Evolutionary conservation across 2,888 invertebrate genomes (phyloP).

Genomic region (Heliothis peltigera): DNA sequence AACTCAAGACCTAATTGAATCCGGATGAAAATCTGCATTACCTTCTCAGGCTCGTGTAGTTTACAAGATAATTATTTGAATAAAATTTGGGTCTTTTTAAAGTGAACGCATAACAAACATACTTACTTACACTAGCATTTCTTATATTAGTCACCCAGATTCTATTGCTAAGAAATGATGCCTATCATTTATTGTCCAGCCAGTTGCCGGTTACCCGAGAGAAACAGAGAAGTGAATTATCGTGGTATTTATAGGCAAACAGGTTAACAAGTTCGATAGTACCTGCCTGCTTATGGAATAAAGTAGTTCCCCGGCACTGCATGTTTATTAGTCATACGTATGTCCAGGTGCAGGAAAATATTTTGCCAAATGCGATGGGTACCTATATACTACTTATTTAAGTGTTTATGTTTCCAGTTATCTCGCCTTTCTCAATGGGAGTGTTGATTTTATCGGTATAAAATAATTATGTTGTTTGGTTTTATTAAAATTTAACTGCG

Average conservation of each 20-base stretch:
- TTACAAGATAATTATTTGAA: too few relatives aligned
- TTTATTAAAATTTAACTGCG: too few relatives aligned
- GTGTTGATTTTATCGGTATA: too few relatives aligned
- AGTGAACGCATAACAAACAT: too few relatives aligned
- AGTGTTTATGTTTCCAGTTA: too few relatives aligned
- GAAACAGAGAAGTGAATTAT: conserved; percentile 37
- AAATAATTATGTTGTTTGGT: too few relatives aligned
- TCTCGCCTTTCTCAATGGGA: too few relatives aligned
- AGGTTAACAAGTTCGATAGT: conserved; percentile 42
- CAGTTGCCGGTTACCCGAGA: conserved; percentile 14
- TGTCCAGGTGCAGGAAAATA: conserved; percentile 30
- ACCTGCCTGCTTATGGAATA: conserved; percentile 9
- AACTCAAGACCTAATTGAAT: too few relatives aligned
- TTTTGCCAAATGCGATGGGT: conserved; percentile 28
- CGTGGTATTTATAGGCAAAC: conserved; percentile 33
- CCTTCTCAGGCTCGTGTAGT: too few relatives aligned
- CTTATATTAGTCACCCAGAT: not conserved
- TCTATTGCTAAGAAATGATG: conserved; percentile 9
- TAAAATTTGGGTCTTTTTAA: too few relatives aligned
- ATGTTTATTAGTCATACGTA: conserved; percentile 18
- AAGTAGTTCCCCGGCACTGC: conserved; percentile 37
- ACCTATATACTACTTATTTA: not conserved
- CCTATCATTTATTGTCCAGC: conserved; percentile 21
- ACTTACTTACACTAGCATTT: too few relatives aligned
- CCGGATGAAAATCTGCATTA: too few relatives aligned